Percentiles rank a stretch among this genome's conserved stretches.
Conservation (phyloP, 2,797 vertebrate genomes). For the Taeniopygia guttata region DNA sequence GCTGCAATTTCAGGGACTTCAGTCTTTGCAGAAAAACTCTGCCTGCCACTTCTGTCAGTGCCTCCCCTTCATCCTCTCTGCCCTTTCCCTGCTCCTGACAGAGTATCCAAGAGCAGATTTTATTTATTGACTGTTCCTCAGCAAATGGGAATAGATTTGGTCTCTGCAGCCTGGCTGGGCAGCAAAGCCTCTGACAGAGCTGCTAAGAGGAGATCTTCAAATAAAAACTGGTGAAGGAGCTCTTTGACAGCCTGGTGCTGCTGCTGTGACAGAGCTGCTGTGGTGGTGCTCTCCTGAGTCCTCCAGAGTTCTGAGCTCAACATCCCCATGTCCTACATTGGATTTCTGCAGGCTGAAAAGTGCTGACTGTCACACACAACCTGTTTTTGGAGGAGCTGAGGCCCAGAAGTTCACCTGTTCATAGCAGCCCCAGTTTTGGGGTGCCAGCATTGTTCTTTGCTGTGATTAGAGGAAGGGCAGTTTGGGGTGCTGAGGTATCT, state of each 20-base stretch:
- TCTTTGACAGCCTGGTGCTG: background rate
- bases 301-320: background rate
- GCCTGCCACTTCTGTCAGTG: background rate
- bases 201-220: background rate
- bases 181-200: background rate
- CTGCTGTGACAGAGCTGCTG: background rate
- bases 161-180: background rate
- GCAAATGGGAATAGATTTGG: background rate
- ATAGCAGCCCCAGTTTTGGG: background rate
- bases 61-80: background rate
- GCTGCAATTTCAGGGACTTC: background rate
- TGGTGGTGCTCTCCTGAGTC: background rate
- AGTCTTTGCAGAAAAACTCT: background rate
- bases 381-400: background rate
- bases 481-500: background rate
- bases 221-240: background rate
- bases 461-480: background rate
- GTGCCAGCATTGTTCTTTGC: background rate
- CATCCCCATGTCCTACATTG: accelerated
- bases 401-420: background rate
- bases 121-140: background rate
- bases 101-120: background rate
- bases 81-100: background rate
- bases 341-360: background rate
- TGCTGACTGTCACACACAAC: background rate